Evolutionary conservation across 1,140 invertebrate species (phyloP), one percentile per base, ranked within the genome.

Genomic region (Drosophila murphyi): DNA sequence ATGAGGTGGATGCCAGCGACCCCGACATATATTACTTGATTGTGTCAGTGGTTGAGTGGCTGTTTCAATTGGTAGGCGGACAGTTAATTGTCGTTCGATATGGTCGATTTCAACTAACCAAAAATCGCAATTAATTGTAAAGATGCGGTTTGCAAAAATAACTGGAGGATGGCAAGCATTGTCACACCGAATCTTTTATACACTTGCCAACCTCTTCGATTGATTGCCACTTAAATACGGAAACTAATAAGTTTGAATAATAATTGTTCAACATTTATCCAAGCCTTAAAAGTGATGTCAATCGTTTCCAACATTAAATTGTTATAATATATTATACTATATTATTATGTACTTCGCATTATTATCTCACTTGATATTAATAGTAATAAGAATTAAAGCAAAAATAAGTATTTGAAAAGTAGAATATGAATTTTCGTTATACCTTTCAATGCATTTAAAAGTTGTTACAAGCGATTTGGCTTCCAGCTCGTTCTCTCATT

Each of bases 61-160:
- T 12, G 45, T 32, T 48, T 37, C 63, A 61, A 34, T 73, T 56
- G 52, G 5, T 10, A 43, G 4, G 29, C 28, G 31, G 32, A 8
- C 51, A 39, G 12, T 50, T 28, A 29, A 7, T 34, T 61, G 59
- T 39, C 28, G 20, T 20, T 20, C 20, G 20, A 20, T 20, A 20
- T 20, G 20, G 20, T 1, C 20, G 20, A 20, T 55, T 72, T 48
- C 65, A 64, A 50, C 50, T 50, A 60, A 65, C 48, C 65, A 54
- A 54, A 50, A 69, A 62, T 70, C 67, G 35, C 41, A 50, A 74
- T 70, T 70, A 56, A 55, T 7, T 31, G 35, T 51, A 35, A n/a
- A 31, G 32, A 20, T 51, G 43, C n/a, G 51, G 48, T n/a, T 7
- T 43, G 41, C 12, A 43, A 31, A 56, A 54, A 64, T 47, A 12